Base-by-base conservation (phyloP, 1,140 invertebrate species). In the Centruroides vittatus region DNA sequence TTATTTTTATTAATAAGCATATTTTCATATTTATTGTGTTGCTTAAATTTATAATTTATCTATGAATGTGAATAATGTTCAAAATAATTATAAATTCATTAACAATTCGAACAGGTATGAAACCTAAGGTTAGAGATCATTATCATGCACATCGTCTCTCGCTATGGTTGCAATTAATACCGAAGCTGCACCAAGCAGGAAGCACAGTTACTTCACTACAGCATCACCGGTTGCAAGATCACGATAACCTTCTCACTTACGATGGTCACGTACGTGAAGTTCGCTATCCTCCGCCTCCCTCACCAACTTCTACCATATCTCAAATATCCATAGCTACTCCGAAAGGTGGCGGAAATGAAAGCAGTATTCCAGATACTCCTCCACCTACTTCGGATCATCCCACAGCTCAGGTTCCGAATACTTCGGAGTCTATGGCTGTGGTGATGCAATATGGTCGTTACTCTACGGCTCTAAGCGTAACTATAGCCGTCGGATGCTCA, bases 141-240 rank as follows among this genome's bases (percentile, higher is more conserved):
- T 94, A 93, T 73, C 79, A 90, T 3, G 87, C 88, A 52, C 87
- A 91, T 72, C 90, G 93, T 72, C 83, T 93, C 78, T 90, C 89
- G 9, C 81, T 93, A 59, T 95, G 92, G 91, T 73, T 91, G 59
- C 88, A 90, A 68, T 79, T 94, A 36, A 85, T 94, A 62, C 92
- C 92, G 3, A 88, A 93, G 70, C 70, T 81, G n/a, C 92, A 97
- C 69, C 83, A 85, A 47, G 68, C 56, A 1, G 62, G 59, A 34
- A 61, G 56, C 41, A 13, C 61, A 3, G 62, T 60, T n/a, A 58
- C 52, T 4, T 57, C 60, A 1, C 48, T 47, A 6, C 57, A 51
- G 0, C 63, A 61, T 47, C 63, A 65, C 46, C 58, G 55, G 57
- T 35, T 61, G 10, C 60, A 65, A 49, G 63, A 65, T 46, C 66